Evolutionary conservation across 2,113 vertebrate species (phyloP).

Genomic region (Proteles cristata): DNA sequence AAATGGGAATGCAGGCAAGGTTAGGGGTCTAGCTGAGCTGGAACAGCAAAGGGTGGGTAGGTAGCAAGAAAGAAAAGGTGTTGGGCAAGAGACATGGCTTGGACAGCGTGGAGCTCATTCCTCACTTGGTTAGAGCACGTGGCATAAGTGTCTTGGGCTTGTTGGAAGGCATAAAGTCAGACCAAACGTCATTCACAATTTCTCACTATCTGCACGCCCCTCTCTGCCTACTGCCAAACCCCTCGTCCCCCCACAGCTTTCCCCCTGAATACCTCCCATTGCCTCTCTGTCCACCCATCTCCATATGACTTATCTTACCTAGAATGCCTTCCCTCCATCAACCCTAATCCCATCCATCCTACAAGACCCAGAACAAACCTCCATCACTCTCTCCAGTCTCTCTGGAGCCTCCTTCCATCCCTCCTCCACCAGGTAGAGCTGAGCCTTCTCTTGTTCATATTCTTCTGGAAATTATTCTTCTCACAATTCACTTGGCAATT

Average conservation of each 20-base stretch:
- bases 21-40: neutral
- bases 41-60: neutral
- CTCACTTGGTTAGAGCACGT: neutral
- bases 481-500: constrained; percentile 75
- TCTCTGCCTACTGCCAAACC: neutral
- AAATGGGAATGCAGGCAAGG: neutral
- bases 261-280: neutral
- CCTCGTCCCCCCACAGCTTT: neutral
- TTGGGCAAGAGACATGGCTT: neutral
- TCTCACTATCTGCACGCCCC: neutral
- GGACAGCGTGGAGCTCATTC: neutral
- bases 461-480: constrained; percentile 62
- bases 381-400: neutral
- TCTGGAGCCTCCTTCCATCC: neutral
- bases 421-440: neutral
- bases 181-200: neutral
- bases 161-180: neutral
- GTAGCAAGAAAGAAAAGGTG: neutral
- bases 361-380: neutral
- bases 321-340: neutral
- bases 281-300: neutral
- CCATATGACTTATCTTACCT: neutral
- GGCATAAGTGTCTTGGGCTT: neutral
- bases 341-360: neutral
- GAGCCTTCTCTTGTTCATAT: neutral